Base-by-base conservation (phyloP, 2,797 vertebrate species). In the Sarcophilus harrisii region DNA sequence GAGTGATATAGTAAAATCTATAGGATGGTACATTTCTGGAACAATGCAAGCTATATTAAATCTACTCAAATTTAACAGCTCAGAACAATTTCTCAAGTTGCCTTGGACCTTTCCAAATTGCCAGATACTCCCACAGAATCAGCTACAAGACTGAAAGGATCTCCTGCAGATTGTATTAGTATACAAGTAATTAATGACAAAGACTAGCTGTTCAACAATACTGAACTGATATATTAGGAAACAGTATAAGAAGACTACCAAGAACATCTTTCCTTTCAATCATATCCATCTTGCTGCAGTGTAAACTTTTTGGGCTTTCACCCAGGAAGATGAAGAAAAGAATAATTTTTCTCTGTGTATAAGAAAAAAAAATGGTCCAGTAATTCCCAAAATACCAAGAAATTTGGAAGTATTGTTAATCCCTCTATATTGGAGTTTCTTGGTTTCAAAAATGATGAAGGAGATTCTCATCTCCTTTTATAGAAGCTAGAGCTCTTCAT, bases 191-290 rank as follows among this genome's bases (percentile, higher is more conserved):
- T 5, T 1, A 14, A 58, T 32, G 92, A 98, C 98, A 98, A 96
- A 98, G 97, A 90, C 95, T 9, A 93, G 29, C 97, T 97, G 96
- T 98, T 97, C 92, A 89, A 95, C 96, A 94, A 94, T 60, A 97
- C 92, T 92, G 92, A 27, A 11, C 62, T 96, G 11, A 2, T 59
- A 9, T 45, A 94, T 97, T 96, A 96, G 98, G 97, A 98, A 96
- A 97, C 94, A 0, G n/a, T 30, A 57, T 1, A 59, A 97, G 90
- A 96, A 93, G 1, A 5, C 66, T 93, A 97, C 81, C 0, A 28
- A 93, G 89, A 94, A 54, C 66, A 81, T 90, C 60, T 95, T 96
- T 97, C 96, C 95, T 95, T 95, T 57, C 52, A 0, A 94, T 52
- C 49, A 93, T 5, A 45, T 29, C 95, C 94, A 81, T 93, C 32